Evolutionary conservation across 2,797 vertebrate species (phyloP), one percentile per base, ranked within the genome.

Genomic region (Arctocebus calabarensis): DNA sequence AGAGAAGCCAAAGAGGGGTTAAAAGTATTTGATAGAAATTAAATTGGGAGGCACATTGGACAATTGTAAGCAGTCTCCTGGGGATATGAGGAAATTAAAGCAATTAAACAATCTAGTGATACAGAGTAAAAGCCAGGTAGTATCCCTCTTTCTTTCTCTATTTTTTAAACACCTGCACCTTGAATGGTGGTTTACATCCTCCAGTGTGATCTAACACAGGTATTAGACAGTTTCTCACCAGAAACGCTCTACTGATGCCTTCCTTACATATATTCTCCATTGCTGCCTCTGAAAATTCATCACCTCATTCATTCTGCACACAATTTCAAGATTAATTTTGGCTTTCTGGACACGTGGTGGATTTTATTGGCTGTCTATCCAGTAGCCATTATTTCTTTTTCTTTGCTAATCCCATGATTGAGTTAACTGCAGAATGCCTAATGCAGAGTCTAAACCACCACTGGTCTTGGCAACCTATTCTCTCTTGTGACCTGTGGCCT

Each of bases 51-150:
- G 62, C 48, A 82, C 45, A 83, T 84, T 73, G 84, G 91, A 82
- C 25, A 93, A 79, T 84, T 91, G 0, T 40, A 95, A 97, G 62
- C 82, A 61, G 27, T 90, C 91, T 97, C 94, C 82, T n/a, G 70
- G 5, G 84, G 32, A 88, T 90, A 61, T 4, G 34, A 94, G 57
- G 57, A 97, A 94, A 96, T 96, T 82, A 96, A 95, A 94, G 77
- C 77, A 95, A 91, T 97, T 87, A 94, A 94, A 96, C 59, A 92
- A 88, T 73, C 57, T 86, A 70, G 22, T 91, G 62, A 32, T 92
- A 8, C 48, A 62, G 34, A 95, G 23, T 84, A 55, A 40, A 94
- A 89, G 79, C 57, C 22, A 64, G 78, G 61, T 40, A 45, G 57
- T 1, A 68, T 62, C 17, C 34, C 2, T 3, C 16, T 73, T 34